A percentile compares a stretch with the other conserved stretches of the same genome.
Evolutionary conservation across 1,140 invertebrate species (phyloP).

Genomic region (Nixonia krombeini): DNA sequence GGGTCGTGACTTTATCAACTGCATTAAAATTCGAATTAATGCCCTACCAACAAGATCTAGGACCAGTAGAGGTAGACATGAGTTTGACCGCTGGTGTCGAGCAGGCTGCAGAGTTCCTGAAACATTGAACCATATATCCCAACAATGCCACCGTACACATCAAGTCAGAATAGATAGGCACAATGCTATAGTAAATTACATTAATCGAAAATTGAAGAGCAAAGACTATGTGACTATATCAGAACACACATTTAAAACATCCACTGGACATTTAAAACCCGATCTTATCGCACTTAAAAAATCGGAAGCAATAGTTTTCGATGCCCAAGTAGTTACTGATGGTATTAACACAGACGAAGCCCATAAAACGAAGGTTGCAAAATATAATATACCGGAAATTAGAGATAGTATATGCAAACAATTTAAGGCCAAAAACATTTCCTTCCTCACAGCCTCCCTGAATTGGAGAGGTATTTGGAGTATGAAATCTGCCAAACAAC

Average conservation of each 20-base stretch:
- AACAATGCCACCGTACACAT: constrained; percentile 39
- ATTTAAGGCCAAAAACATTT: background rate
- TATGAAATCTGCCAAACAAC: background rate
- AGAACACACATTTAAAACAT: background rate
- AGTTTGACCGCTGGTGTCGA: constrained; percentile 18
- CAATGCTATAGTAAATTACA: constrained; percentile 15
- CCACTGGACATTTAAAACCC: constrained; percentile 5
- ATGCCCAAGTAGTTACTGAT: constrained; percentile 18
- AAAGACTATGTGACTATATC: background rate
- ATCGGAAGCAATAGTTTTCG: background rate
- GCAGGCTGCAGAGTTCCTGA: constrained; percentile 30
- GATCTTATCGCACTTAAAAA: constrained; percentile 7
- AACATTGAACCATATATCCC: constrained; percentile 38
- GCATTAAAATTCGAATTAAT: constrained; percentile 19
- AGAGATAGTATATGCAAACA: no score
- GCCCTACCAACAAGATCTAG: constrained; percentile 29
- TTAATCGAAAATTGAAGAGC: background rate
- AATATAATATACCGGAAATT: background rate
- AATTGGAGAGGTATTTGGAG: constrained; percentile 15
- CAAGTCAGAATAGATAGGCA: constrained; percentile 23
- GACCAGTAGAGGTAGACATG: constrained; percentile 11
- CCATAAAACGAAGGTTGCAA: background rate
- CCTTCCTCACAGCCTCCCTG: background rate
- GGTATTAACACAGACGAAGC: background rate
- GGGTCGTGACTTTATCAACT: constrained; percentile 39